Evolutionary conservation across 2,113 vertebrate species (phyloP), one percentile per base, ranked within the genome.

Genomic region (Dromas ardeola): DNA sequence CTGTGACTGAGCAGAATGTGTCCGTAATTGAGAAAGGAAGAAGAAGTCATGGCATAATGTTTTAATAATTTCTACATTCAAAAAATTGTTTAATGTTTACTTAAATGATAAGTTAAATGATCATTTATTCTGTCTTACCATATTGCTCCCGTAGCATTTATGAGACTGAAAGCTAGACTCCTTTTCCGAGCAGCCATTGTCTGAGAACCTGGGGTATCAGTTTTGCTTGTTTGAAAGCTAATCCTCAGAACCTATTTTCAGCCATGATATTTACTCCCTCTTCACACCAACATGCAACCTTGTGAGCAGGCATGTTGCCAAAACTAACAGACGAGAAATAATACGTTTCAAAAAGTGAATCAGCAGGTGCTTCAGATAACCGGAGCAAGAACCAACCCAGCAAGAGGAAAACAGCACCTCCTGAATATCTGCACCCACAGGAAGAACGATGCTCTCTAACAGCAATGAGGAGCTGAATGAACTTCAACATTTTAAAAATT

Each of bases 381-480:
- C 40, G 45, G 27, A 83, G 26, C 11, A 71, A 69, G 53, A 80
- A 65, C 17, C 34, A 88, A 18, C 15, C 5, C 56, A 88, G 38
- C 9, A 70, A 40, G 18, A 79, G 63, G 56, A 71, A 53, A 85
- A 34, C 7, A 59, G 9, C 29, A 55, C 5, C 10, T 73, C 29
- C 18, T 29, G 47, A 66, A 43, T 36, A 34, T 34, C 78, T 78
- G 17, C 4, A 25, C 38, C 66, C 43, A 17, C 40, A 70, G 23
- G 50, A 78, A 83, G 21, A 77, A 21, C 0, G 0, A 40, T 65
- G 21, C 9, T 59, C 6, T 85, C 22, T 50, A 58, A 32, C 6
- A 45, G 7, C 15, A 49, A 40, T 4, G 8, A 58, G 40, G 11
- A 58, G 3, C 11, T 69, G 65, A 81, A 67, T 55, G 58, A 81